Base-by-base conservation (phyloP, 2,113 vertebrate species). In the Sprattus sprattus region DNA sequence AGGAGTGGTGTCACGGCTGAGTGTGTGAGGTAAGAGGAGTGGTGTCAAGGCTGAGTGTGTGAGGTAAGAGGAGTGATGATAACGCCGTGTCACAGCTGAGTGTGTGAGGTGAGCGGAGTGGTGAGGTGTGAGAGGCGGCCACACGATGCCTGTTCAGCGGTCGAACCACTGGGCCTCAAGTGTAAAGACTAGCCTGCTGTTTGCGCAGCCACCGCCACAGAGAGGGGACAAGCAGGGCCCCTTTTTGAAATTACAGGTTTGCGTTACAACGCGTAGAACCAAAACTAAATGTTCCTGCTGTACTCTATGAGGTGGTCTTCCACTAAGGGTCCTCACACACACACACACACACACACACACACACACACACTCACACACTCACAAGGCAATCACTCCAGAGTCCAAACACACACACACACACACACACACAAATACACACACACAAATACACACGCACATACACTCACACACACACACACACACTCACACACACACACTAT, bases 181-280 rank as follows among this genome's bases (percentile, higher is more conserved):
- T 90, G 60, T 87, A 87, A 89, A 83, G 89, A 89, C 75, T 80
- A 85, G 84, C 71, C 89, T 87, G 87, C 82, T 88, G 83, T 88
- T 88, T 92, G 83, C 4, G n/a, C 82, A 82, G 81, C 28, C 45
- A 86, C 85, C 45, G 88, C 86, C 82, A 84, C 89, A 90, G 88
- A 92, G 90, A 2, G n/a, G 25, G 28, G 18, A 4, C 71, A 39
- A 15, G 71, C 71, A 3, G 10, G 11, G 71, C 71, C 71, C 18
- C 82, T 89, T 78, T 2, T 45, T 83, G 71, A 92, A 94, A 94
- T 93, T 89, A 93, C 82, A 91, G 92, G 93, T 91, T 93, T 90
- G 87, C 86, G 46, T 32, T 44, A 39, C 9, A 18, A 78, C 20
- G 67, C 16, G 28, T 39, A 32, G 67, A 32, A 75, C 71, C 28